Conservation (phyloP, 2,113 vertebrate species). For the Proteles cristata region DNA sequence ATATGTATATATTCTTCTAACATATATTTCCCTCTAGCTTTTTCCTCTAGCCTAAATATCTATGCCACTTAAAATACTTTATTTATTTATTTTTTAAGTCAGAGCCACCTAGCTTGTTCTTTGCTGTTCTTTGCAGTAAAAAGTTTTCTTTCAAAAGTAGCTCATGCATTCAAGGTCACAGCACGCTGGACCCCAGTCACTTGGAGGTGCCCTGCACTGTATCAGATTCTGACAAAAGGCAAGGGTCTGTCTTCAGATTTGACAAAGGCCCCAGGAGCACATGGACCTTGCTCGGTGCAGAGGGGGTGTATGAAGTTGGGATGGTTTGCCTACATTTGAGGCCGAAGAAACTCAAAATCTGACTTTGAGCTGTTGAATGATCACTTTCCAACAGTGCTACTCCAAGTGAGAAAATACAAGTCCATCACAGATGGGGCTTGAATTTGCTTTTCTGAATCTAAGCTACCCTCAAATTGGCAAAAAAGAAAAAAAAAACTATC, state of each 20-base stretch:
- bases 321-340: background rate
- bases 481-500: background rate
- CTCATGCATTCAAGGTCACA: background rate
- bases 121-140: background rate
- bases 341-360: background rate
- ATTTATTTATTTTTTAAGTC: background rate
- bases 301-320: background rate
- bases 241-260: background rate
- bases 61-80: constrained; percentile 33
- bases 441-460: background rate
- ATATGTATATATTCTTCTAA: background rate
- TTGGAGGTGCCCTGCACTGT: background rate
- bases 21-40: background rate
- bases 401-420: background rate
- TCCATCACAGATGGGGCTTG: background rate
- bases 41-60: constrained; percentile 18
- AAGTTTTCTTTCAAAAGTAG: background rate
- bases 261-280: background rate
- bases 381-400: background rate
- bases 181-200: background rate
- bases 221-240: background rate
- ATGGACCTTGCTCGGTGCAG: background rate
- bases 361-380: background rate
- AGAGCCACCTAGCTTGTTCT: background rate
- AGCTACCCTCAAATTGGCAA: background rate